A percentile compares a stretch with the other conserved stretches of the same genome.
Evolutionary conservation across 2,113 vertebrate genomes (phyloP).

Genomic region (Cyanoramphus novaezelandiae): DNA sequence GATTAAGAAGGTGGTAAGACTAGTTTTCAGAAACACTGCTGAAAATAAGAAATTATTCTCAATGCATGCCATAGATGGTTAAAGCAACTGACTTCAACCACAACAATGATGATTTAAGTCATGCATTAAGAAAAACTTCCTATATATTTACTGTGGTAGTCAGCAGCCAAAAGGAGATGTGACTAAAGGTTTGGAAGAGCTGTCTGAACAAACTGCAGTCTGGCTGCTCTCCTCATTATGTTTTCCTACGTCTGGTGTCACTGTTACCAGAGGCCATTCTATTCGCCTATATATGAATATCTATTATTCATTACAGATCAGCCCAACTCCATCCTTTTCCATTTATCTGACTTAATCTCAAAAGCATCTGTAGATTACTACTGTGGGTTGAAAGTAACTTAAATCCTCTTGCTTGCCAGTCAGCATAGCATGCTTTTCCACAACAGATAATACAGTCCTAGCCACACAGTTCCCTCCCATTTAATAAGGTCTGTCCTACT

Average conservation of each 20-base stretch:
- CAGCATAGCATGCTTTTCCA: background rate
- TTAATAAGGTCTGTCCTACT: background rate
- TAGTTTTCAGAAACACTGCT: background rate
- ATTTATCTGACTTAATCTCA: background rate
- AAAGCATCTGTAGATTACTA: background rate
- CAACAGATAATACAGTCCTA: background rate
- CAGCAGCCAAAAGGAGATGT: background rate
- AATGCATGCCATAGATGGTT: background rate
- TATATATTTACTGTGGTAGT: background rate
- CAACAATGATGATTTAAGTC: background rate
- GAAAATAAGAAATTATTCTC: background rate
- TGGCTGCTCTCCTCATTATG: background rate
- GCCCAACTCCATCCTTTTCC: background rate
- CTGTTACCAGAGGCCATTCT: background rate
- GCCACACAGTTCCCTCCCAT: background rate
- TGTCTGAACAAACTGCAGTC: background rate
- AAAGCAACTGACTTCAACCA: background rate
- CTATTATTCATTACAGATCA: background rate
- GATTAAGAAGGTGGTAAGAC: background rate
- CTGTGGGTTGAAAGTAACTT: background rate
- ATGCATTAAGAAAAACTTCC: background rate
- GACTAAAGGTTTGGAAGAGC: background rate
- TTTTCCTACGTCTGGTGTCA: background rate
- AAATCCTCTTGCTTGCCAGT: background rate
- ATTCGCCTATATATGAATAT: background rate